phyloP scores from a whole-genome alignment of 2,888 invertebrate species.

The Drosophila setosimentum region DNA sequence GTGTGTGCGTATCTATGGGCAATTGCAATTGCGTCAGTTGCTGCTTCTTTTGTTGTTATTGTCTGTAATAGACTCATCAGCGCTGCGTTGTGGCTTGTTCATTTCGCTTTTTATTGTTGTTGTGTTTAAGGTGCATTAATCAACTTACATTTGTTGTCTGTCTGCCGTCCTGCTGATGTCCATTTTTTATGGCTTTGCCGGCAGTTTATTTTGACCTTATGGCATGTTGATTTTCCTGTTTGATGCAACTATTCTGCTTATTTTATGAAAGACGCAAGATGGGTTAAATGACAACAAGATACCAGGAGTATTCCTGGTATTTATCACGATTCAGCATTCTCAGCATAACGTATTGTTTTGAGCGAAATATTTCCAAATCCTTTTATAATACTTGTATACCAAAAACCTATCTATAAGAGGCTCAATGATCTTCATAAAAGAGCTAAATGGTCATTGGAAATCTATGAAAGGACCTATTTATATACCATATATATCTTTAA shows the following conservation, averaged over 20 bases:
- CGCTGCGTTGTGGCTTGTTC: slow-evolving; percentile 51
- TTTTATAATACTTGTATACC: neutral
- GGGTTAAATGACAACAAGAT: neutral
- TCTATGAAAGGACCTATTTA: neutral
- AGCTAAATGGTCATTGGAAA: neutral
- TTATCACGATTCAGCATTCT: neutral
- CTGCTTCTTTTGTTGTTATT: slow-evolving; percentile 57
- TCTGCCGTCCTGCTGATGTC: slow-evolving; percentile 6
- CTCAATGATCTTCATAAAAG: too few species aligned
- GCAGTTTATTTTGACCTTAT: slow-evolving; percentile 24
- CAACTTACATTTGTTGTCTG: slow-evolving; percentile 66
- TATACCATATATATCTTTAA: neutral
- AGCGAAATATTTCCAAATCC: neutral
- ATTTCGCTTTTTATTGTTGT: slow-evolving; percentile 53
- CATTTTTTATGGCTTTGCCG: slow-evolving; percentile 54
- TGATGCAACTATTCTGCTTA: slow-evolving; percentile 11
- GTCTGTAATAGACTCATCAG: slow-evolving; percentile 75
- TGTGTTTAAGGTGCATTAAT: slow-evolving; percentile 71
- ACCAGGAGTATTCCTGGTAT: neutral
- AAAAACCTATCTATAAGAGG: neutral
- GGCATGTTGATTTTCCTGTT: slow-evolving; percentile 28
- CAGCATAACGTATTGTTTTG: neutral
- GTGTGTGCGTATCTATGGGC: slow-evolving; percentile 14
- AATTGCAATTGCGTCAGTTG: slow-evolving; percentile 60
- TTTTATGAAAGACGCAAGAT: neutral